A percentile compares a stretch with the other conserved stretches of the same genome.
Evolutionary conservation across 2,113 vertebrate genomes (phyloP).

Genomic region (Salminus brasiliensis): DNA sequence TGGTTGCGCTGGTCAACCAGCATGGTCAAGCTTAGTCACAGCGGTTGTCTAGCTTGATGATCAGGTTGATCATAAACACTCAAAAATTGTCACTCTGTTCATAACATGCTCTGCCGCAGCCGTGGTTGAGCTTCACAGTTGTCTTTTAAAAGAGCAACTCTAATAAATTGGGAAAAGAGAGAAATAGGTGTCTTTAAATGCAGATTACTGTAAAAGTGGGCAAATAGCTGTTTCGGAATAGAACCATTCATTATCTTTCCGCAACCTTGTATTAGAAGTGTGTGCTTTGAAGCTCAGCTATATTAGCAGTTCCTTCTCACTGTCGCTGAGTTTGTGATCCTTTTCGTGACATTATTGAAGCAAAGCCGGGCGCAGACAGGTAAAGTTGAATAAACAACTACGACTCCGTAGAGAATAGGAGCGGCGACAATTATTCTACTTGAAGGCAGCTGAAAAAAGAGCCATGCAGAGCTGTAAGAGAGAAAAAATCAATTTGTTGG

Average conservation of each 20-base stretch:
- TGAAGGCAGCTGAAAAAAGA: background rate
- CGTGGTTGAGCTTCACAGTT: too few relatives aligned
- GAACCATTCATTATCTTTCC: background rate
- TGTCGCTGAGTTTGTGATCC: background rate
- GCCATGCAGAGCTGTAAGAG: background rate
- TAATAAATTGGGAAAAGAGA: too few relatives aligned
- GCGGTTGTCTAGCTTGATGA: too few relatives aligned
- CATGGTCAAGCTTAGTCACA: too few relatives aligned
- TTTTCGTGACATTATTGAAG: slow-evolving; percentile 9
- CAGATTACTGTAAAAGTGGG: background rate
- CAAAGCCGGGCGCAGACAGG: slow-evolving; percentile 6
- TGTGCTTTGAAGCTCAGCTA: background rate
- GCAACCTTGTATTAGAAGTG: background rate
- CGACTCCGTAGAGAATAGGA: background rate
- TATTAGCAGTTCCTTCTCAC: background rate
- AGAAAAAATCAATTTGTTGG: background rate
- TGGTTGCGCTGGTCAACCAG: too few relatives aligned
- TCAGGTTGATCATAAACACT: too few relatives aligned
- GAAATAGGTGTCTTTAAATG: too few relatives aligned
- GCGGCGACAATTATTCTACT: background rate
- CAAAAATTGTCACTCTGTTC: too few relatives aligned
- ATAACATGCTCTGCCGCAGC: too few relatives aligned
- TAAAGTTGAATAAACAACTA: slow-evolving; percentile 14
- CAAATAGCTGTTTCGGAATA: background rate
- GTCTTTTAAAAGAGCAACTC: too few relatives aligned